Evolutionary conservation across 2,113 vertebrate genomes (phyloP), one percentile per base, ranked within the genome.

Genomic region (Amblyopsis rosae): DNA sequence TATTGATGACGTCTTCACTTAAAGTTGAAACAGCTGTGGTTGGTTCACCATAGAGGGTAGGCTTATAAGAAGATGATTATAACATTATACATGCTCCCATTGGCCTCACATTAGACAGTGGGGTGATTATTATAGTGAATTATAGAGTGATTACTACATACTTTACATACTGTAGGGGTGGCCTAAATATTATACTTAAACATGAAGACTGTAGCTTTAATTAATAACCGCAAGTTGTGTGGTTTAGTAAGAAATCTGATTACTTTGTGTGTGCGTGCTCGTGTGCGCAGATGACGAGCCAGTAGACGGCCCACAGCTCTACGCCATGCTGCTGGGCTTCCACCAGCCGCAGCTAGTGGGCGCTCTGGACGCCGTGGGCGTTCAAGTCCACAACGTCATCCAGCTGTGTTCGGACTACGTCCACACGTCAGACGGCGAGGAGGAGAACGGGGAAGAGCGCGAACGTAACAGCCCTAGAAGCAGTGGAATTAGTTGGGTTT

Each of bases 201-300:
- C 35, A 5, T 41, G 35, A 41, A 41, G 35, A 41, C 6, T 41
- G 49, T 12, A 13, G 49, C 49, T 50, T 12, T 13, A 11, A 50
- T 13, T 13, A 12, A 50, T 2, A 11, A 50, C 12, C 13, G 3
- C 19, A 32, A 11, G 33, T 12, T 71, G 32, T 67, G 0, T 17
- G 12, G 7, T 41, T 5, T 41, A 41, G 49, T 50, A 11, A 11
- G 10, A 12, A 12, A 9, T 12, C 0, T 11, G 11, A 3, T 17
- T 62, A 33, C n/a, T 15, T 41, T 67, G 41, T 59, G 26, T 72
- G 32, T 70, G 8, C 61, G 32, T 68, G 15, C 65, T 13, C 75
- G n/a, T 62, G 16, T 11, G 47, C 48, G 35, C 84, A 99, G 98
- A 96, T 51, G 97, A 99, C 73, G 96, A 98, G 86, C 98, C 97